Conservation (phyloP, 2,888 invertebrate genomes). For the Tiliacea citrago region DNA sequence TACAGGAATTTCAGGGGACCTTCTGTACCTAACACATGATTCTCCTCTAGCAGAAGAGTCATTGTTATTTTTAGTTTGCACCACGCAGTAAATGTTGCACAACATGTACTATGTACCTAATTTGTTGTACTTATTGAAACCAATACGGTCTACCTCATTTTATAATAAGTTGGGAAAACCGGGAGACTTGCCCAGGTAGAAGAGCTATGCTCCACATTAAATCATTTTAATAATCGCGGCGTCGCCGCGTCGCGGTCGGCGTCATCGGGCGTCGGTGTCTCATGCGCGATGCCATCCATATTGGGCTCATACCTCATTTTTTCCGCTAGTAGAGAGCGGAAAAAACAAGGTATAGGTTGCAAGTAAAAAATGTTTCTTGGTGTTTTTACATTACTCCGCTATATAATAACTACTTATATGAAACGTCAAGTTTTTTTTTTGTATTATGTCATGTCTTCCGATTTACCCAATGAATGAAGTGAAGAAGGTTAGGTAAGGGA, state of each 20-base stretch:
- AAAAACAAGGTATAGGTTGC: not conserved
- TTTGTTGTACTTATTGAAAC: not conserved
- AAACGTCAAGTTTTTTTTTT: not conserved
- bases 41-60: not conserved
- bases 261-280: too few species aligned
- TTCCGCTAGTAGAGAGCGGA: too few species aligned
- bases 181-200: not conserved
- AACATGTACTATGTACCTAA: not conserved
- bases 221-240: not conserved
- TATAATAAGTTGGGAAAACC: not conserved
- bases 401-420: not conserved
- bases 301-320: too few species aligned
- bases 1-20: not conserved
- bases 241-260: too few species aligned
- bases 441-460: too few species aligned
- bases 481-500: not conserved
- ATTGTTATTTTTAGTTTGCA: not conserved
- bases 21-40: slow-evolving; percentile 7
- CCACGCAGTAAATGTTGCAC: not conserved
- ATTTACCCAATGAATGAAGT: too few species aligned
- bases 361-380: not conserved
- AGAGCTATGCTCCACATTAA: not conserved
- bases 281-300: too few species aligned
- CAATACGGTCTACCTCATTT: not conserved
- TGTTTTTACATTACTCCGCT: not conserved